Evolutionary conservation across 2,113 vertebrate species (phyloP).

Genomic region (Hippolais icterina): DNA sequence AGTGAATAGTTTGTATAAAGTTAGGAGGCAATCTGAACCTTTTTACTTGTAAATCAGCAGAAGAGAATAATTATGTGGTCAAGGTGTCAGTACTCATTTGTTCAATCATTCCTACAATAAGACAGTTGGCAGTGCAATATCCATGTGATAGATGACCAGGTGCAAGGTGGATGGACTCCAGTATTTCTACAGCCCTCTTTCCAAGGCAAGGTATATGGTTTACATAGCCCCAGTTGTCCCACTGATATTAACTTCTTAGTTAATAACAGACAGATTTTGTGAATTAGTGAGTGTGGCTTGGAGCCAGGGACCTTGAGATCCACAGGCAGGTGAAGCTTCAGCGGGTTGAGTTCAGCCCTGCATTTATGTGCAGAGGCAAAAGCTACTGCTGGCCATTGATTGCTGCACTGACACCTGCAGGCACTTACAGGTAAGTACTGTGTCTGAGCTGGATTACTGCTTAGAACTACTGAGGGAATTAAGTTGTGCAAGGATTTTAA

Average conservation of each 20-base stretch:
- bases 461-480: not conserved
- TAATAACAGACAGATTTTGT: not conserved
- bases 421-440: rapidly evolving
- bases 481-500: not conserved
- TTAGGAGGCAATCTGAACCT: not conserved
- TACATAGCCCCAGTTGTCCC: not conserved
- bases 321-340: not conserved
- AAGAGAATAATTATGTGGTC: not conserved
- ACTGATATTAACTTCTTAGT: not conserved
- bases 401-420: rapidly evolving
- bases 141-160: too few relatives aligned
- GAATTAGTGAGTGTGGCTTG: not conserved
- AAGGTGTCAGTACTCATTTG: not conserved
- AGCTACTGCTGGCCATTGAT: not conserved
- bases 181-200: not conserved
- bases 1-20: not conserved
- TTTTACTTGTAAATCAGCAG: not conserved
- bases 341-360: not conserved
- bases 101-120: not conserved
- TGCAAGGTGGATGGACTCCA: not conserved
- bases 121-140: not conserved
- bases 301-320: not conserved
- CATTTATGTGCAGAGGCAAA: not conserved
- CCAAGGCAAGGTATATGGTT: not conserved
- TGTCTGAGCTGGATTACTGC: not conserved